phyloP scores from a whole-genome alignment of 2,113 vertebrate species.

The Phyllopteryx taeniolatus region DNA sequence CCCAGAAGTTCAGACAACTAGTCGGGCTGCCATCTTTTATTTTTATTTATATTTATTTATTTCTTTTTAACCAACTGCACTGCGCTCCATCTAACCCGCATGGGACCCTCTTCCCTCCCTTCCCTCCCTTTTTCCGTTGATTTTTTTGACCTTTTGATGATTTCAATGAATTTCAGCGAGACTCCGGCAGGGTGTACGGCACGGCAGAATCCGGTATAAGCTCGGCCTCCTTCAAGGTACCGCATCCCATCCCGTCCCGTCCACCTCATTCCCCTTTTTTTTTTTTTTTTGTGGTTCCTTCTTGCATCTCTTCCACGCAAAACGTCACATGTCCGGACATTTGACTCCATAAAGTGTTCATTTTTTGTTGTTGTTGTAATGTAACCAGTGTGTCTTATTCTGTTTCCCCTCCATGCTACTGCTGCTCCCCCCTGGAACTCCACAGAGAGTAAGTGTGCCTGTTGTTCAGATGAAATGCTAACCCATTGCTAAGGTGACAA shows the following conservation, averaged over 20 bases:
- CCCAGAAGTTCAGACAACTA: neutral
- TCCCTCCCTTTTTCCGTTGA: no score
- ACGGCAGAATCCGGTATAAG: slow-evolving; percentile 83
- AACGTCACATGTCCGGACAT: slow-evolving; percentile 4
- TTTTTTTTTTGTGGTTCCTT: slow-evolving; percentile 6
- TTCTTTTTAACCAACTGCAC: slow-evolving; percentile 53
- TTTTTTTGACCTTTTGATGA: slow-evolving; percentile 47
- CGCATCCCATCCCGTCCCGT: slow-evolving; percentile 55
- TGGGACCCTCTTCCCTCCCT: slow-evolving; percentile 45
- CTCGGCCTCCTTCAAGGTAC: slow-evolving; percentile 83
- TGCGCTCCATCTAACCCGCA: slow-evolving; percentile 48
- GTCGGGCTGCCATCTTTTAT: slow-evolving; percentile 29
- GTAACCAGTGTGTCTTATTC: slow-evolving; percentile 78
- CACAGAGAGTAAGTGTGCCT: slow-evolving; percentile 99
- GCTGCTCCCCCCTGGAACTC: slow-evolving; percentile 82
- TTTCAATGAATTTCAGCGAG: slow-evolving; percentile 80
- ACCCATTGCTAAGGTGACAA: slow-evolving; percentile 9
- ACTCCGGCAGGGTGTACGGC: slow-evolving; percentile 77
- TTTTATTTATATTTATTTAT: neutral
- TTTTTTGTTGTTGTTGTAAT: neutral
- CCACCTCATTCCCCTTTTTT: slow-evolving; percentile 19
- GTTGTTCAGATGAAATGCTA: slow-evolving; percentile 41
- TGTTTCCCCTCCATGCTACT: slow-evolving; percentile 78
- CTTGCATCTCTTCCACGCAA: neutral
- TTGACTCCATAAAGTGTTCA: neutral